These are phyloP conservation scores for Hydrozoanthus tunicans DNA, from an alignment of 64 coral and sea anemone genomes.

Conservation along the genomic window DNA sequence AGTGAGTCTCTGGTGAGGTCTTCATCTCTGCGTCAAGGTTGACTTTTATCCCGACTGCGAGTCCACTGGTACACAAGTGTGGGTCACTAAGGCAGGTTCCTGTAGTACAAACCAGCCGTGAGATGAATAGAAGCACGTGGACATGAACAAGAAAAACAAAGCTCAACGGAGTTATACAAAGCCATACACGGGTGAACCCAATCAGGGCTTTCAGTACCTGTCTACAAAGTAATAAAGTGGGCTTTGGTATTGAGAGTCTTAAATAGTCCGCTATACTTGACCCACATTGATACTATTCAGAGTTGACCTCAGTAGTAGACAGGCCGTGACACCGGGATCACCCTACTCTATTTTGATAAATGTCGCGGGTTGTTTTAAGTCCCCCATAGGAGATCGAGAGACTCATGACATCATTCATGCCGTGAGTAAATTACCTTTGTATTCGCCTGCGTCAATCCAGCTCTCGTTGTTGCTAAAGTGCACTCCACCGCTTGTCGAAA, in stretches of 20 bases:
- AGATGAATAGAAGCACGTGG: background rate
- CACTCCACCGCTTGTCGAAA: slow-evolving; percentile 73
- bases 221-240: too few relatives aligned
- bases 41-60: slow-evolving; percentile 84
- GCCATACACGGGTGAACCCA: background rate
- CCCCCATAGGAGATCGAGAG: too few relatives aligned
- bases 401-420: too few relatives aligned
- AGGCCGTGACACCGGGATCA: too few relatives aligned
- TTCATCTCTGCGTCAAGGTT: slow-evolving; percentile 86
- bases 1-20: slow-evolving; percentile 76
- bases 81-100: slow-evolving; percentile 91
- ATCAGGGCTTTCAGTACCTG: too few relatives aligned
- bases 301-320: too few relatives aligned
- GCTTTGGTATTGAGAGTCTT: too few relatives aligned
- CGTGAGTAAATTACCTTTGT: slow-evolving; percentile 55
- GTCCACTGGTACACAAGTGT: slow-evolving; percentile 73
- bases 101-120: background rate
- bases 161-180: background rate
- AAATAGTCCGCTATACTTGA: too few relatives aligned
- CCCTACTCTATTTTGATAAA: too few relatives aligned
- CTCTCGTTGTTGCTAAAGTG: slow-evolving; percentile 77
- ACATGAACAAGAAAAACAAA: background rate
- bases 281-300: too few relatives aligned
- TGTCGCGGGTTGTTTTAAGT: too few relatives aligned
- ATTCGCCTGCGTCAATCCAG: slow-evolving; percentile 94